phyloP scores from a whole-genome alignment of 2,113 vertebrate species.

The Ctenodactylus gundi region DNA sequence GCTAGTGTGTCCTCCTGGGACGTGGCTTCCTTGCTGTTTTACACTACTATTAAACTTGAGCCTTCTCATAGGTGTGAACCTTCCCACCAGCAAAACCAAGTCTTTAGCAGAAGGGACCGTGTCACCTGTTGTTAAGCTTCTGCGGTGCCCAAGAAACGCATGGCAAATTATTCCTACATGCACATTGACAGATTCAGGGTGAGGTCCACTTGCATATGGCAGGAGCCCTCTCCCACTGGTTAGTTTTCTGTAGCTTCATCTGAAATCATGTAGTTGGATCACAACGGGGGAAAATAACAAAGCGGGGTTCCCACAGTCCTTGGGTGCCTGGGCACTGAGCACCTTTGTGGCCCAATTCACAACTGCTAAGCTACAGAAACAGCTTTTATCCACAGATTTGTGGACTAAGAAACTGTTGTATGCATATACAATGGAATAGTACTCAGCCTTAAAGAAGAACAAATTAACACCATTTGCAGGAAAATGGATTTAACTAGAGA shows the following conservation, averaged over 20 bases:
- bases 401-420: not conserved
- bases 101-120: not conserved
- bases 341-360: not conserved
- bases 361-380: not conserved
- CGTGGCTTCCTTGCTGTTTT: not conserved
- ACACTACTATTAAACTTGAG: not conserved
- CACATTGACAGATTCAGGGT: not conserved
- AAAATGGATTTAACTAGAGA: not conserved
- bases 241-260: not conserved
- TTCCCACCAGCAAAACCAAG: not conserved
- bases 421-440: not conserved
- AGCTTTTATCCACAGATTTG: not conserved
- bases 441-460: not conserved
- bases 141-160: not conserved
- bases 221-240: too few species aligned
- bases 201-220: not conserved
- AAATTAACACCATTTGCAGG: not conserved
- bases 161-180: not conserved
- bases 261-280: not conserved
- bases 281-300: not conserved
- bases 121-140: not conserved
- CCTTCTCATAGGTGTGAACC: not conserved
- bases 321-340: rapidly evolving
- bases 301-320: not conserved
- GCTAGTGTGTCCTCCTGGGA: not conserved